Evolutionary conservation across 2,888 invertebrate species (phyloP).

Genomic region (Caenorhabditis afra): DNA sequence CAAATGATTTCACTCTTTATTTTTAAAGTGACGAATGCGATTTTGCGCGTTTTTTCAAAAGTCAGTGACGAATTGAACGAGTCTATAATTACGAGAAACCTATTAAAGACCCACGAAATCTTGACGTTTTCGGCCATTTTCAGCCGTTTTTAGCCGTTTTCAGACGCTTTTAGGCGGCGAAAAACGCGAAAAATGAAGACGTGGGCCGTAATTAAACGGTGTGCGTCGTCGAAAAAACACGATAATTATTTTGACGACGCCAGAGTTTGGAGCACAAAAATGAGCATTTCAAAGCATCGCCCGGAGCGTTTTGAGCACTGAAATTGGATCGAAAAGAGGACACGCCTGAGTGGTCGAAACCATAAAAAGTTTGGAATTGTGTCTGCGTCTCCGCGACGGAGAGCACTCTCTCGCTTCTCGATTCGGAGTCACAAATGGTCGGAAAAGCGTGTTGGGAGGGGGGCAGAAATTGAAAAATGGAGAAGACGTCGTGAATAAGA

Average conservation of each 20-base stretch:
- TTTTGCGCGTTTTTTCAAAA: not conserved
- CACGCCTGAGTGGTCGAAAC: conserved; percentile 49
- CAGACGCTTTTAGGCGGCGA: not conserved
- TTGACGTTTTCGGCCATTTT: too few species aligned
- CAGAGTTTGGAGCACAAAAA: not conserved
- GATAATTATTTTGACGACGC: conserved; percentile 15
- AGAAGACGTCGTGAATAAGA: not conserved
- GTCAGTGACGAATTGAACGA: conserved; percentile 14
- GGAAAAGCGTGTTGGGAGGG: not conserved
- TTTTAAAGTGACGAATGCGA: conserved; percentile 15
- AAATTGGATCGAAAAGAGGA: conserved; percentile 10
- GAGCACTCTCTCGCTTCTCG: conserved; percentile 11
- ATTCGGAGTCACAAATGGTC: conserved; percentile 13
- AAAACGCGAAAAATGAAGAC: too few species aligned
- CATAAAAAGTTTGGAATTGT: conserved; percentile 32
- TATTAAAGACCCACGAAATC: too few species aligned
- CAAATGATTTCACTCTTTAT: conserved; percentile 48
- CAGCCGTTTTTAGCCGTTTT: not conserved
- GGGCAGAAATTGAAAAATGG: conserved; percentile 1
- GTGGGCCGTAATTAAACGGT: conserved; percentile 9
- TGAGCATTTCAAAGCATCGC: not conserved
- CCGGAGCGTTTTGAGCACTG: not conserved
- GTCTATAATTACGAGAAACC: too few species aligned
- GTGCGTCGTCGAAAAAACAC: not conserved
- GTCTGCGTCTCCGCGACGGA: conserved; percentile 3